Percentiles rank a stretch among this genome's conserved stretches.
These are phyloP conservation scores for Folsomia candida DNA, from an alignment of 2,888 invertebrate genomes.

Conservation along the genomic window DNA sequence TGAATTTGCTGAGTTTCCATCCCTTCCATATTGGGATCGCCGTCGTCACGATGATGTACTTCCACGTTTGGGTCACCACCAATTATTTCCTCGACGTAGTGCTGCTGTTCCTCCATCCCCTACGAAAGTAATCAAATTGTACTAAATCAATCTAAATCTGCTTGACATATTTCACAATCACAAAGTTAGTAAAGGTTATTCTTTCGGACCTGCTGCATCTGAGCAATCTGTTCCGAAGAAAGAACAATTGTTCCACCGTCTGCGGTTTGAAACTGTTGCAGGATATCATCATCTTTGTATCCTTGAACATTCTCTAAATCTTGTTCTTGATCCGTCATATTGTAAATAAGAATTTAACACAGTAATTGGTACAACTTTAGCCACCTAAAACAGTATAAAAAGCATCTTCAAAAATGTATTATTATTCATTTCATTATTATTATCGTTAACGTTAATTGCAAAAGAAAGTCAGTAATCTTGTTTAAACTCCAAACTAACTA, in stretches of 20 bases:
- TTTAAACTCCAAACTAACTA: no score
- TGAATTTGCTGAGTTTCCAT: constrained; percentile 40
- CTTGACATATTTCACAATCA: not conserved
- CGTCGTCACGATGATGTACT: constrained; percentile 29
- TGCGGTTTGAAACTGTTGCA: constrained; percentile 34
- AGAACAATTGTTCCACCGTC: constrained; percentile 43
- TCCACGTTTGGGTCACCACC: constrained; percentile 24
- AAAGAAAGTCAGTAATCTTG: no score
- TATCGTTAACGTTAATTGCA: no score
- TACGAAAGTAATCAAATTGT: not conserved
- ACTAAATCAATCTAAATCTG: constrained; percentile 19
- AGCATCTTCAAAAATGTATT: no score
- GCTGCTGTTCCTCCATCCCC: constrained; percentile 37
- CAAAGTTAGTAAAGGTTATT: not conserved
- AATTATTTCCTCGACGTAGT: constrained; percentile 42
- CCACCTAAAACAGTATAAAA: no score
- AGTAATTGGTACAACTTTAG: no score
- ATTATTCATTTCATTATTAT: no score
- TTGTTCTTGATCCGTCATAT: constrained; percentile 34
- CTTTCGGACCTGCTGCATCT: constrained; percentile 33
- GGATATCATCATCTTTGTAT: constrained; percentile 18
- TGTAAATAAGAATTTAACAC: no score
- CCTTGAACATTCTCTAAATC: constrained; percentile 15
- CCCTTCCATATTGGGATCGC: constrained; percentile 29
- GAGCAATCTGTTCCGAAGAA: constrained; percentile 38